Evolutionary conservation across 1,140 invertebrate species (phyloP).

Genomic region (Elymnias hypermnestra): DNA sequence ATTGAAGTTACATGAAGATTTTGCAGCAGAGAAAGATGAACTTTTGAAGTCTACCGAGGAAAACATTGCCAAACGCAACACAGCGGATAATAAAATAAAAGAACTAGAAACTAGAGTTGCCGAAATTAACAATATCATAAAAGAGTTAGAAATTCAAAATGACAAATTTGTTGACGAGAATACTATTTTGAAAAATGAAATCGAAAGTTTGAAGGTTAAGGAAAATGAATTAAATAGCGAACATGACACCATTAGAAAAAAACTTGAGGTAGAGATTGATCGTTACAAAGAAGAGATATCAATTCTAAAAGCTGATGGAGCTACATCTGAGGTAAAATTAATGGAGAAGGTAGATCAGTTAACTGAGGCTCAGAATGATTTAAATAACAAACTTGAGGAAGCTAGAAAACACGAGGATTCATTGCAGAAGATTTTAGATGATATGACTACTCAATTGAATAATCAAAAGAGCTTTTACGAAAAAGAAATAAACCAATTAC

Average conservation of each 20-base stretch:
- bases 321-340: slow-evolving; percentile 65
- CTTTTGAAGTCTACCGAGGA: slow-evolving; percentile 45
- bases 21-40: slow-evolving; percentile 47
- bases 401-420: slow-evolving; percentile 67
- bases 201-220: slow-evolving; percentile 57
- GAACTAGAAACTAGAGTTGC: slow-evolving; percentile 40
- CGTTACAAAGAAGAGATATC: slow-evolving; percentile 63
- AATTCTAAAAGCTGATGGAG: slow-evolving; percentile 59
- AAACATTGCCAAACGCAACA: slow-evolving; percentile 46
- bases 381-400: slow-evolving; percentile 72
- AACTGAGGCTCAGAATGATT: slow-evolving; percentile 68
- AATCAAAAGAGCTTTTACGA: slow-evolving; percentile 54
- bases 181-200: slow-evolving; percentile 60
- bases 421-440: slow-evolving; percentile 65
- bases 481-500: slow-evolving; percentile 50
- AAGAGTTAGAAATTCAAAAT: slow-evolving; percentile 43
- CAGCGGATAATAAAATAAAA: slow-evolving; percentile 53
- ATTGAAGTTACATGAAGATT: slow-evolving; percentile 65
- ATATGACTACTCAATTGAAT: slow-evolving; percentile 54
- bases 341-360: slow-evolving; percentile 72
- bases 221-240: slow-evolving; percentile 58
- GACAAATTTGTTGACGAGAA: slow-evolving; percentile 62
- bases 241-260: slow-evolving; percentile 49
- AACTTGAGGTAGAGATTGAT: slow-evolving; percentile 59
- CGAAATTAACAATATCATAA: slow-evolving; percentile 38